These are phyloP conservation scores for Periophthalmodon schlosseri DNA, from an alignment of 2,113 vertebrate genomes.

Conservation along the genomic window DNA sequence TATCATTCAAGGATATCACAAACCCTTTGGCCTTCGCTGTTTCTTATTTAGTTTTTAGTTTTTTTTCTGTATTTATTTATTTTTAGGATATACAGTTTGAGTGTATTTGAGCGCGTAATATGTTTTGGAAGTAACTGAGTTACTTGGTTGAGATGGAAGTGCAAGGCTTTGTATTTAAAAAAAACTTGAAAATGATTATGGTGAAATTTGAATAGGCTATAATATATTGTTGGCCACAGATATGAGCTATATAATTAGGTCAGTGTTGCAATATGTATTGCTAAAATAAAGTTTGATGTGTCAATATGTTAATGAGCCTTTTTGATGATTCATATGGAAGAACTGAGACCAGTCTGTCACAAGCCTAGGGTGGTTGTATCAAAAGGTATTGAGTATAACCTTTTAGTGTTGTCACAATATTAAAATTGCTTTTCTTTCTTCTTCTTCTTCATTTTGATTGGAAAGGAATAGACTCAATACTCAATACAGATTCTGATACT, in stretches of 20 bases:
- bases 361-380: neutral
- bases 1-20: neutral
- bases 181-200: neutral
- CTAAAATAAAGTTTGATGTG: neutral
- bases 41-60: no score
- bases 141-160: no score
- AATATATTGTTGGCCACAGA: neutral
- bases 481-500: no score
- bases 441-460: no score
- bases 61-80: no score
- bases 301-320: neutral
- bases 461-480: no score
- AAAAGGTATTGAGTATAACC: neutral
- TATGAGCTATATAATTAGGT: neutral
- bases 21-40: no score
- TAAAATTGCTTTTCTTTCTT: no score
- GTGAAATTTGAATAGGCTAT: neutral
- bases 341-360: neutral
- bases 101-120: no score
- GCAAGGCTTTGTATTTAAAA: neutral
- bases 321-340: neutral
- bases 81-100: no score
- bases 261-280: neutral
- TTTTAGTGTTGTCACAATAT: no score
- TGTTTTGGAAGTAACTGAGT: no score